Conservation (phyloP, 2,888 invertebrate genomes). For the Eupithecia insigniata region DNA sequence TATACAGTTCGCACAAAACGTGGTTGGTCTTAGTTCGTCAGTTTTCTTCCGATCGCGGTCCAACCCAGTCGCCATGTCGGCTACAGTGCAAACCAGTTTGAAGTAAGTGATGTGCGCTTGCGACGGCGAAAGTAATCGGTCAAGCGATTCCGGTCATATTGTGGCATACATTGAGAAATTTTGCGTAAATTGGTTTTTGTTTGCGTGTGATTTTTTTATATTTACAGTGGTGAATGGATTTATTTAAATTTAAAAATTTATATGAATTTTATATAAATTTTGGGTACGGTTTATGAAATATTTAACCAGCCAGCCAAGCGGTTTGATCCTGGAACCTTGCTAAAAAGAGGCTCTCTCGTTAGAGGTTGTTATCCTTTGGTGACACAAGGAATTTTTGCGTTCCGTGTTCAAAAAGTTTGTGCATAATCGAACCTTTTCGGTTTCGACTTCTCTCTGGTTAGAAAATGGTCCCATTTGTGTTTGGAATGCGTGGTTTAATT, state of each 20-base stretch:
- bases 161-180: conserved; percentile 32
- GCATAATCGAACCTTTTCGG: not conserved
- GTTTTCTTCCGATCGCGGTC: conserved; percentile 16
- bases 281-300: not conserved
- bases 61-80: conserved; percentile 59
- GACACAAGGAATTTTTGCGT: not conserved
- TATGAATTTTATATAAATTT: too few relatives aligned
- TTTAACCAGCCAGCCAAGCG: not conserved
- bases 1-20: conserved; percentile 23
- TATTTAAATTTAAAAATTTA: not conserved
- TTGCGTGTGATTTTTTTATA: conserved; percentile 13
- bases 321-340: not conserved
- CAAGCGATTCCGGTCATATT: conserved; percentile 37
- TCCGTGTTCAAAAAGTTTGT: not conserved
- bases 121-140: conserved; percentile 58
- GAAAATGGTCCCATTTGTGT: not conserved
- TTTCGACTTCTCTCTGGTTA: not conserved
- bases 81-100: conserved; percentile 71
- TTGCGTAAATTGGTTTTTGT: conserved; percentile 16
- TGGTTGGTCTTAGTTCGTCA: not conserved
- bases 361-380: not conserved
- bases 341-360: not conserved
- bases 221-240: not conserved
- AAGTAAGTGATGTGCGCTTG: conserved; percentile 65
- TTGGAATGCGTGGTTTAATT: not conserved